These are phyloP conservation scores for Tachina lurida DNA, from an alignment of 2,888 invertebrate species.

Conservation along the genomic window DNA sequence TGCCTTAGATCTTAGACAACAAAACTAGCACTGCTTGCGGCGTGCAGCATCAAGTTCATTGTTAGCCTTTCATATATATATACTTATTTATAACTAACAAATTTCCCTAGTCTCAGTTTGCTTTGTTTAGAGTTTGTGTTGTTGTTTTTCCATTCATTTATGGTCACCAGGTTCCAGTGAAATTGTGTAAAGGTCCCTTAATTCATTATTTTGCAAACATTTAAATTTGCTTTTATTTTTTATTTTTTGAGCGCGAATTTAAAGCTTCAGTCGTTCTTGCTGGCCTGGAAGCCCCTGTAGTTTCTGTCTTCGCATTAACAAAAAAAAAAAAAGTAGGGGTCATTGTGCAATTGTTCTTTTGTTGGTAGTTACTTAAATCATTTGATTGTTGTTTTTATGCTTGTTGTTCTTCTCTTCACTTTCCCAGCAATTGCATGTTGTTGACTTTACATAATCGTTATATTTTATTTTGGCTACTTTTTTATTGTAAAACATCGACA, in stretches of 20 bases:
- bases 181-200: slow-evolving; percentile 57
- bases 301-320: background rate
- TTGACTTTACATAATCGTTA: slow-evolving; percentile 67
- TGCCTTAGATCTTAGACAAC: background rate
- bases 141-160: background rate
- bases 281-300: background rate
- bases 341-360: slow-evolving; percentile 62
- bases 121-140: background rate
- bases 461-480: slow-evolving; percentile 62
- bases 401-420: slow-evolving; percentile 24
- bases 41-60: slow-evolving; percentile 60
- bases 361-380: slow-evolving; percentile 65
- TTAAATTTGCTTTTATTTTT: slow-evolving; percentile 35
- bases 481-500: slow-evolving; percentile 46
- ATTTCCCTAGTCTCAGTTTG: slow-evolving; percentile 31
- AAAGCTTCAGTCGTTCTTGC: slow-evolving; percentile 6
- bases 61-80: slow-evolving; percentile 48
- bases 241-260: slow-evolving; percentile 22
- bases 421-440: slow-evolving; percentile 66
- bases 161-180: slow-evolving; percentile 40
- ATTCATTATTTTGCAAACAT: slow-evolving; percentile 55
- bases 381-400: slow-evolving; percentile 64
- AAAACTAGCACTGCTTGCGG: slow-evolving; percentile 3
- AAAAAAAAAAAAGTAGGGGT: slow-evolving; percentile 16
- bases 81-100: slow-evolving; percentile 32